Evolutionary conservation across 2,797 vertebrate genomes (phyloP).

Genomic region (Vespertilio murinus): DNA sequence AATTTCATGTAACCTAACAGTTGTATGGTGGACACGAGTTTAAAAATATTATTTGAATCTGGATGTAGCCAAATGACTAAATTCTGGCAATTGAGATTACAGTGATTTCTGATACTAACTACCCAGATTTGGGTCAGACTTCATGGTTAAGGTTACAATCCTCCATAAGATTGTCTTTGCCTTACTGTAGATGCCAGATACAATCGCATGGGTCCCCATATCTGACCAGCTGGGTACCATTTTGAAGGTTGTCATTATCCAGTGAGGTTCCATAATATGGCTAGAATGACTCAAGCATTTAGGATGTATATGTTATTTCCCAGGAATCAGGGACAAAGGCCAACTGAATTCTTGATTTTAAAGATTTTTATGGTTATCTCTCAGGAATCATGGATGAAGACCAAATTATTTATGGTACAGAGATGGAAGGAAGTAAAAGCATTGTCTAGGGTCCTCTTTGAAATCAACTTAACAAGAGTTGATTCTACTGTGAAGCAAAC

Average conservation of each 20-base stretch:
- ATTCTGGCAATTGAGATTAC: not conserved
- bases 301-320: not conserved
- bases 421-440: not conserved
- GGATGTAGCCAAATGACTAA: not conserved
- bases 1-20: not conserved
- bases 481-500: not conserved
- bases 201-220: not conserved
- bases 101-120: not conserved
- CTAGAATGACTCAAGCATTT: not conserved
- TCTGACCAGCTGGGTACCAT: not conserved
- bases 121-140: not conserved
- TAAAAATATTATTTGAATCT: not conserved
- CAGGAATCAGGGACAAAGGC: not conserved
- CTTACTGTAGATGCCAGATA: not conserved
- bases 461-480: not conserved
- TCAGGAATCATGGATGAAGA: not conserved
- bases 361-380: not conserved
- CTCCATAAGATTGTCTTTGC: not conserved
- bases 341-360: not conserved
- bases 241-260: not conserved
- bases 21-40: not conserved
- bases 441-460: not conserved
- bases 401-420: not conserved
- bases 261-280: not conserved
- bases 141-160: not conserved